Conservation (phyloP, 1,140 invertebrate species). For the Gryon sp. region DNA sequence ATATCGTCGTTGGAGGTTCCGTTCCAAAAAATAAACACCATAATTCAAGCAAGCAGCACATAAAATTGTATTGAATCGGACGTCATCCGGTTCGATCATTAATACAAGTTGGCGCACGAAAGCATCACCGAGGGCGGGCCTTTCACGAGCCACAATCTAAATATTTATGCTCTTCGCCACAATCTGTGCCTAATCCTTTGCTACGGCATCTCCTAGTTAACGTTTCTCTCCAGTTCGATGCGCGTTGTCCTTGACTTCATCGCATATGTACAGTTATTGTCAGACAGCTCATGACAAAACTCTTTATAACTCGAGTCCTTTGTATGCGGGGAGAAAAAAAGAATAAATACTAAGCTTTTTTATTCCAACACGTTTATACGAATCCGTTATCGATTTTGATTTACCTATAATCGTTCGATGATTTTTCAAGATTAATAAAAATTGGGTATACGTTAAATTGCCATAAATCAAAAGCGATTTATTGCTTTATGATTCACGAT, state of each 20-base stretch:
- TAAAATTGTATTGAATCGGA: slow-evolving; percentile 42
- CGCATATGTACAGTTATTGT: not conserved
- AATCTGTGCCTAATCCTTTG: slow-evolving; percentile 51
- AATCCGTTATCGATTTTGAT: slow-evolving; percentile 10
- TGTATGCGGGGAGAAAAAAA: not conserved
- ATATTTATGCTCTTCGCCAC: slow-evolving; percentile 58
- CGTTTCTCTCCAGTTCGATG: slow-evolving; percentile 4
- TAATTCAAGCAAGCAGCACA: slow-evolving; percentile 29
- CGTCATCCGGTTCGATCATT: slow-evolving; percentile 52
- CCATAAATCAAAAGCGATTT: no score
- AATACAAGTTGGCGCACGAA: slow-evolving; percentile 51
- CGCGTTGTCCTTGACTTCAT: slow-evolving; percentile 40
- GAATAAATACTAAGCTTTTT: slow-evolving; percentile 10
- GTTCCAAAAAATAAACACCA: slow-evolving; percentile 43
- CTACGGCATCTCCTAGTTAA: slow-evolving; percentile 37
- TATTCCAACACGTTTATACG: no score
- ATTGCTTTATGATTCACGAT: no score
- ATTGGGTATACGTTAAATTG: not conserved
- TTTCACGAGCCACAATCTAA: slow-evolving; percentile 57
- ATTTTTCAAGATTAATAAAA: slow-evolving; percentile 28
- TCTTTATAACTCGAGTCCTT: not conserved
- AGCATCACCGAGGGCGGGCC: slow-evolving; percentile 45
- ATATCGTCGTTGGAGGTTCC: slow-evolving; percentile 44
- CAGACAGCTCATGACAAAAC: slow-evolving; percentile 33
- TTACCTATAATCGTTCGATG: slow-evolving; percentile 8